Evolutionary conservation across 2,888 invertebrate species (phyloP), one percentile per base, ranked within the genome.

Genomic region (Drosophila silvestris): DNA sequence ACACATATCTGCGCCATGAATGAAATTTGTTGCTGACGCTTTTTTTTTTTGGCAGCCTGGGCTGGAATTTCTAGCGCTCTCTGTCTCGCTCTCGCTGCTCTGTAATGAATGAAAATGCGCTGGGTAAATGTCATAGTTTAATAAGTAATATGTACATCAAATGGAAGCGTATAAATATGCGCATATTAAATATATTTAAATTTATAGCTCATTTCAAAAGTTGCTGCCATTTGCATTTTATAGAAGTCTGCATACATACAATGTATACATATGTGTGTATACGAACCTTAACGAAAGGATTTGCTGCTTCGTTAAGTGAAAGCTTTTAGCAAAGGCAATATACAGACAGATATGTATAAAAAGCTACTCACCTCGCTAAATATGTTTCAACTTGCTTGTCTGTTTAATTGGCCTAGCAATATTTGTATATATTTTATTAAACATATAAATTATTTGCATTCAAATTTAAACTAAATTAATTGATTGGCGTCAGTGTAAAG

Each of bases 1-100:
- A 63, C 60, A 67, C 60, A 60, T 57, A 67, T 78, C 63, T 72
- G 47, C 67, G 74, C 64, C 58, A 79, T 77, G 75, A 78, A 80
- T 78, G 77, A 78, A 78, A 65, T 67, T 51, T 79, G 51, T 63
- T 64, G 77, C 58, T 58, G 52, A 44, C 30, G 16, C 14, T 54
- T 54, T 26, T 19, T 28, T 28, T 41, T 65, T 54, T 52, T 28
- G 26, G 28, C 10, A n/a, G 28, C 10, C 16, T 44, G 14, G 57
- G 57, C 53, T 53, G 57, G 61, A 41, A 65, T 44, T 44, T 33
- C 3, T 28, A 28, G 37, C 9, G n/a, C 22, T 53, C 16, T 50
- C n/a, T n/a, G 28, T 39, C 16, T 19, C 26, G 14, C 52, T 53
- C 39, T 26, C 12, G 5, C 30, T 30, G n/a, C 14, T 47, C 16